phyloP scores from a whole-genome alignment of 1,140 invertebrate species.

The Doryteuthis pealeii region DNA sequence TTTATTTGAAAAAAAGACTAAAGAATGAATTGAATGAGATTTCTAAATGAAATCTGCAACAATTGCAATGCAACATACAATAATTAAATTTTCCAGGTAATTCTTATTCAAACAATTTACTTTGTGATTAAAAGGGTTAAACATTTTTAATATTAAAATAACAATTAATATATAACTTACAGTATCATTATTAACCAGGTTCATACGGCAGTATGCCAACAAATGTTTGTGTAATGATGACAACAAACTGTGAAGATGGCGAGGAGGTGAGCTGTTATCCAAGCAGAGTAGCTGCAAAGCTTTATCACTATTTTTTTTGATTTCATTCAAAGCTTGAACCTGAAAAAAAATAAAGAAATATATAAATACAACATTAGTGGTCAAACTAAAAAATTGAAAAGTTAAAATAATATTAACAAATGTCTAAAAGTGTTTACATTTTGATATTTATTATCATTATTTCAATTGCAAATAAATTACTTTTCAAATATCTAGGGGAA shows the following conservation, averaged over 20 bases:
- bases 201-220: conserved; percentile 61
- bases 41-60: no score
- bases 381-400: not conserved
- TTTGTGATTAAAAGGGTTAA: no score
- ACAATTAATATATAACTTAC: not conserved
- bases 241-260: conserved; percentile 64
- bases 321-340: conserved; percentile 56
- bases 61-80: no score
- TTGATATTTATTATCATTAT: not conserved
- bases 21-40: no score
- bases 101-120: no score
- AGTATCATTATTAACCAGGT: conserved; percentile 9
- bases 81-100: no score
- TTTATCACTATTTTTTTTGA: conserved; percentile 55
- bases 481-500: no score
- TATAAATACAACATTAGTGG: not conserved
- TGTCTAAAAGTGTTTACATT: not conserved
- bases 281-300: conserved; percentile 9
- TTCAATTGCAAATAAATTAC: no score
- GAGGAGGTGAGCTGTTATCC: conserved; percentile 41
- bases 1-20: no score
- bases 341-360: conserved; percentile 29
- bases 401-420: conserved; percentile 6
- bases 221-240: conserved; percentile 68
- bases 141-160: no score